Percentiles rank a stretch among this genome's conserved stretches.
These are phyloP conservation scores for Dromococcyx pavoninus DNA, from an alignment of 2,797 vertebrate genomes.

Conservation along the genomic window DNA sequence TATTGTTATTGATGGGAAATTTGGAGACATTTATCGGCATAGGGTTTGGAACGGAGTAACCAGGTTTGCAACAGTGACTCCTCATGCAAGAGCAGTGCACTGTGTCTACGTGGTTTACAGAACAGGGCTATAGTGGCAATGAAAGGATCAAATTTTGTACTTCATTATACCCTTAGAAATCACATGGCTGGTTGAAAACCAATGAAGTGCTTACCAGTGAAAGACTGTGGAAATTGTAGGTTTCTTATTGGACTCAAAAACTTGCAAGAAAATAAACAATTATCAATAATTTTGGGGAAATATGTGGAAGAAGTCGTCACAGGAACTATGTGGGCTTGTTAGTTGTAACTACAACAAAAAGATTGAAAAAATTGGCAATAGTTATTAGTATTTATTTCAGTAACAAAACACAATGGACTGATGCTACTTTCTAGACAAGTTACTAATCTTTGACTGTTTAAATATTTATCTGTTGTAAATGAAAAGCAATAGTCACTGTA, in stretches of 20 bases:
- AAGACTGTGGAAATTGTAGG: background rate
- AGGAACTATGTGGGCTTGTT: background rate
- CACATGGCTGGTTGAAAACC: background rate
- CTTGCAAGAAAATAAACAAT: background rate
- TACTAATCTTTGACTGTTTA: background rate
- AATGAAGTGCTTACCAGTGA: background rate
- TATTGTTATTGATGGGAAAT: background rate
- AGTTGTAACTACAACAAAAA: background rate
- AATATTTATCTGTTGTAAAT: background rate
- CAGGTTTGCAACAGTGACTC: background rate
- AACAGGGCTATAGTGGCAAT: background rate
- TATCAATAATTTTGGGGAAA: background rate
- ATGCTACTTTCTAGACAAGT: background rate
- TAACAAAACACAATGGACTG: background rate
- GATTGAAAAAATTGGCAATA: background rate
- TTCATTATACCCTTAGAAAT: background rate
- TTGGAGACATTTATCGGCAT: background rate
- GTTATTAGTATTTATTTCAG: background rate
- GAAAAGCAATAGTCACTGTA: background rate
- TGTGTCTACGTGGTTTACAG: background rate
- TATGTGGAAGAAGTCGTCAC: background rate
- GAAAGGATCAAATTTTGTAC: background rate
- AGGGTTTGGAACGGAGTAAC: background rate
- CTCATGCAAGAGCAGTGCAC: accelerated
- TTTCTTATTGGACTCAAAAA: background rate